These are phyloP conservation scores for Gymnopithys bicolor DNA, from an alignment of 2,797 vertebrate species.

Conservation along the genomic window DNA sequence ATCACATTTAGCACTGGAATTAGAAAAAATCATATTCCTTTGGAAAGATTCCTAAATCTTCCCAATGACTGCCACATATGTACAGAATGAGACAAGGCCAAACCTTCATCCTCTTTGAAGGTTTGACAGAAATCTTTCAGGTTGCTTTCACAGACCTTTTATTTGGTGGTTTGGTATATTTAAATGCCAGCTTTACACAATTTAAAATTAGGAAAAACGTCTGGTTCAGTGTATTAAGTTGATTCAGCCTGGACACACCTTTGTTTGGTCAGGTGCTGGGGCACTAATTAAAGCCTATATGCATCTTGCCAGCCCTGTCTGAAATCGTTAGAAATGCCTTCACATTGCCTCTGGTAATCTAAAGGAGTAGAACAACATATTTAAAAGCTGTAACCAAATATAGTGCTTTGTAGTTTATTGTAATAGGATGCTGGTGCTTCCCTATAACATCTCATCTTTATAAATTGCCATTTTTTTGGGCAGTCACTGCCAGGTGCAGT, in stretches of 20 bases:
- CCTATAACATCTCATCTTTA: background rate
- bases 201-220: slow-evolving; percentile 23
- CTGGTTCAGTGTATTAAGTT: slow-evolving; percentile 49
- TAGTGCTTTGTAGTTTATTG: background rate
- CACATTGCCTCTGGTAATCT: background rate
- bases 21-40: background rate
- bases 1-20: background rate
- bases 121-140: background rate
- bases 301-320: slow-evolving; percentile 35
- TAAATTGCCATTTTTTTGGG: background rate
- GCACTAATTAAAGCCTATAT: slow-evolving; percentile 51
- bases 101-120: background rate
- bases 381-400: slow-evolving; percentile 17
- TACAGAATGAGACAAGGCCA: background rate
- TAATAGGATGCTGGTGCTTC: background rate
- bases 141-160: background rate
- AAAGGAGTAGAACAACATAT: background rate
- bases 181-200: slow-evolving; percentile 6
- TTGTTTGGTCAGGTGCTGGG: slow-evolving; percentile 73
- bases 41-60: background rate
- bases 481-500: background rate
- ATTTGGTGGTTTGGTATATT: background rate
- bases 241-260: slow-evolving; percentile 54
- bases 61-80: background rate
- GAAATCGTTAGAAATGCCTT: background rate